phyloP scores from a whole-genome alignment of 2,797 vertebrate genomes.

The Epinephelus coioides region DNA sequence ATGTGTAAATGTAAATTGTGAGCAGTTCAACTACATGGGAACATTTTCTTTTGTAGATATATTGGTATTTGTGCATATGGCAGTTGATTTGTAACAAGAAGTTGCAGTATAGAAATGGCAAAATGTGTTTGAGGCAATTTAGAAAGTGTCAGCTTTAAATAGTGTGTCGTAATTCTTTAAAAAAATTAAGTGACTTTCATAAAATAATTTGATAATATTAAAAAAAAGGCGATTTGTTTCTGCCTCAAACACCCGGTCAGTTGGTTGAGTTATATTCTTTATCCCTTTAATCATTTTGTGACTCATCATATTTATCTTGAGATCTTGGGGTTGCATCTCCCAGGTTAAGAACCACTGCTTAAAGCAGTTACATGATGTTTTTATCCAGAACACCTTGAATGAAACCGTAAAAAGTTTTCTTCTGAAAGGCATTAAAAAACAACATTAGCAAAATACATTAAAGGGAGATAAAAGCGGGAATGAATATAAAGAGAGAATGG shows the following conservation, averaged over 20 bases:
- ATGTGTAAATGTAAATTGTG: neutral
- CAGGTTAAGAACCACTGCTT: neutral
- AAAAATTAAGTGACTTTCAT: no score
- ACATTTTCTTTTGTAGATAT: neutral
- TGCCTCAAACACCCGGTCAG: neutral
- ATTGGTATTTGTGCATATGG: neutral
- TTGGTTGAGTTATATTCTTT: neutral
- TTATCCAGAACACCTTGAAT: neutral
- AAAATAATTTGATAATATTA: neutral
- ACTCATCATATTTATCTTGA: neutral
- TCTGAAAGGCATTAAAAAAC: neutral
- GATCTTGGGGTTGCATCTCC: neutral
- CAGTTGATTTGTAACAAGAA: neutral
- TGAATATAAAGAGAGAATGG: neutral
- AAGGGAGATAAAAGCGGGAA: neutral
- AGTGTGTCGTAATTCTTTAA: neutral
- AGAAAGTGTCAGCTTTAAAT: no score
- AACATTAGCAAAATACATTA: neutral
- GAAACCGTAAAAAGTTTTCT: neutral
- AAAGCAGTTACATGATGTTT: neutral
- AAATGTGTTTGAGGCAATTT: neutral
- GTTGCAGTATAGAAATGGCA: neutral
- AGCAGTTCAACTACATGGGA: neutral
- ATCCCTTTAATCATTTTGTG: neutral
- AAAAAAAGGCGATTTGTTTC: neutral